Percentiles rank a stretch among this genome's conserved stretches.
These are phyloP conservation scores for Periophthalmus modestus DNA, from an alignment of 2,113 vertebrate species.

Conservation along the genomic window DNA sequence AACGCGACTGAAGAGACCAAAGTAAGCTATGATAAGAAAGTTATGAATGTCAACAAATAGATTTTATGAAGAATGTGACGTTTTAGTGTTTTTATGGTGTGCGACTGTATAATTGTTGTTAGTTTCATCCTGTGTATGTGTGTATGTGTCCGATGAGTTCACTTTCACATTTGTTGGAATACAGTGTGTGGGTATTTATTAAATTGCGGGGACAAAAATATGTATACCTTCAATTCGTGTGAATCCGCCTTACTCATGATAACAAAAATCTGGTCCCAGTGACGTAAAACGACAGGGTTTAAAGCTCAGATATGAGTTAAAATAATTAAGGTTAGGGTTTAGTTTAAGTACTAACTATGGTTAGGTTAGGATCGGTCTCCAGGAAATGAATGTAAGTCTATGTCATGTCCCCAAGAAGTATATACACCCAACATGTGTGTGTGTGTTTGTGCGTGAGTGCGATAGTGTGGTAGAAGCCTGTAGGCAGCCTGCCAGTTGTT, in stretches of 20 bases:
- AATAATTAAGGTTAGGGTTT: too few relatives aligned
- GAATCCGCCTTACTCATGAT: too few relatives aligned
- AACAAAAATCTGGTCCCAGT: too few relatives aligned
- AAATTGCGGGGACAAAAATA: too few relatives aligned
- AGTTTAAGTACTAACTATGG: too few relatives aligned
- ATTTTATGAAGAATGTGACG: conserved; percentile 52
- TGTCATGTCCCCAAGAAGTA: too few relatives aligned
- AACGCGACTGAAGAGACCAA: conserved; percentile 63
- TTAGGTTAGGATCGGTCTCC: too few relatives aligned
- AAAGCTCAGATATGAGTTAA: too few relatives aligned
- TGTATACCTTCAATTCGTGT: too few relatives aligned
- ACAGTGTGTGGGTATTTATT: not conserved
- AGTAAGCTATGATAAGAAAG: conserved; percentile 55
- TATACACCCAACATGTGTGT: not conserved
- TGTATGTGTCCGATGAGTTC: conserved; percentile 35
- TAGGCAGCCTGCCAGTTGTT: conserved; percentile 64
- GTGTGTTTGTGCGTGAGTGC: conserved; percentile 25
- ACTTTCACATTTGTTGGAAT: conserved; percentile 31
- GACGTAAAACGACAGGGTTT: too few relatives aligned
- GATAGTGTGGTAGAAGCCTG: conserved; percentile 54
- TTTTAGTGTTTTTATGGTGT: conserved; percentile 44
- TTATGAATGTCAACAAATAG: conserved; percentile 54
- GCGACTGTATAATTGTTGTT: conserved; percentile 39
- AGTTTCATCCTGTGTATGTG: conserved; percentile 12
- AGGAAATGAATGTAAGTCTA: too few relatives aligned